Evolutionary conservation across 2,113 vertebrate genomes (phyloP).

Genomic region (Chroicocephalus ridibundus): DNA sequence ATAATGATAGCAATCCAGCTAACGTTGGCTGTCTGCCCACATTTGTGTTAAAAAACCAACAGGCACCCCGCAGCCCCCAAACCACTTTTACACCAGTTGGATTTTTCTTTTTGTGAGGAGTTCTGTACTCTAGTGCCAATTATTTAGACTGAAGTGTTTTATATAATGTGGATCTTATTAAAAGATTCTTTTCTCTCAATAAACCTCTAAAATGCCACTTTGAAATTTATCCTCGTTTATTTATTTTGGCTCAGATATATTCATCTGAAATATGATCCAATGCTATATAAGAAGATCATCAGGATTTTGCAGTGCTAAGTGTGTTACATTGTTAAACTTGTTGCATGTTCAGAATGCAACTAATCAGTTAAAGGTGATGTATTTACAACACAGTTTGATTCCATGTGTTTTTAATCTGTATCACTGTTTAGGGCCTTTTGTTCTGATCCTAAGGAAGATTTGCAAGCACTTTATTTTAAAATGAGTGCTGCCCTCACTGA

Average conservation of each 20-base stretch:
- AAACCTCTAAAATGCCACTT: not conserved
- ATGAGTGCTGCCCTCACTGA: not conserved
- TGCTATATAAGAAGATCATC: not conserved
- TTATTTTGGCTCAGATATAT: not conserved
- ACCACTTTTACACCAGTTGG: not conserved
- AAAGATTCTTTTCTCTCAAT: not conserved
- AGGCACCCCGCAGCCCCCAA: accelerated
- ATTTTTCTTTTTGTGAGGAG: not conserved
- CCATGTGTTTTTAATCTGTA: not conserved
- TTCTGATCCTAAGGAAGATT: not conserved
- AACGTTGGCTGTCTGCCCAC: not conserved
- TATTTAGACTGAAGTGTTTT: not conserved
- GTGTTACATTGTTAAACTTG: not conserved
- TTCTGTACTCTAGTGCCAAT: not conserved
- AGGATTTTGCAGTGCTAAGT: not conserved
- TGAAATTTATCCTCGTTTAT: not conserved
- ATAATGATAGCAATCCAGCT: not conserved
- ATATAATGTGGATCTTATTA: not conserved
- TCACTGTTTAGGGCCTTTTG: not conserved
- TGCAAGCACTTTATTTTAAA: not conserved
- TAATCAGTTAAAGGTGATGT: not conserved
- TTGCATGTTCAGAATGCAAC: not conserved
- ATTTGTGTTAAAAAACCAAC: not conserved
- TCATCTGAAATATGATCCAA: not conserved
- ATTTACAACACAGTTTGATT: not conserved